Conservation (phyloP, 1,140 invertebrate genomes). For the Ruditapes philippinarum region DNA sequence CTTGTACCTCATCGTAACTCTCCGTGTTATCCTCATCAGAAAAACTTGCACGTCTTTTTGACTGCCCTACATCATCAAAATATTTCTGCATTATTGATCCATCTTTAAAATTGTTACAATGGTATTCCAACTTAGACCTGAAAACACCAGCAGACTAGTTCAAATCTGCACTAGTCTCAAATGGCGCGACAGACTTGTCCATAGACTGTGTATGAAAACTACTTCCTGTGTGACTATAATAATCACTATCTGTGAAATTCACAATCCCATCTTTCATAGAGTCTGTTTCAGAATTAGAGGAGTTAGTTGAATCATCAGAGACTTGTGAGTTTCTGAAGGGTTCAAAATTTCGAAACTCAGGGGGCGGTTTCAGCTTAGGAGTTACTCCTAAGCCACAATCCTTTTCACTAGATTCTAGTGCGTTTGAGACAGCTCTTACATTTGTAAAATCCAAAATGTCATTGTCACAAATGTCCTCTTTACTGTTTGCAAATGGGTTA, state of each 20-base stretch:
- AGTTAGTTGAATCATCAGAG: conserved; percentile 53
- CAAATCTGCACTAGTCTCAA: background rate
- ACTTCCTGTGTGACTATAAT: conserved; percentile 65
- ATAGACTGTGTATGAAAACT: conserved; percentile 27
- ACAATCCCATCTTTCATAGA: conserved; percentile 63
- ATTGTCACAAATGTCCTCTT: conserved; percentile 47
- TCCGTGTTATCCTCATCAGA: conserved; percentile 66
- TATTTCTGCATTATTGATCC: conserved; percentile 46
- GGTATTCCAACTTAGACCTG: conserved; percentile 62
- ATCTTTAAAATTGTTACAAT: conserved; percentile 57
- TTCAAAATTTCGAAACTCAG: conserved; percentile 59
- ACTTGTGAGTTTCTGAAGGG: conserved; percentile 51
- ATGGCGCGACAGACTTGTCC: background rate
- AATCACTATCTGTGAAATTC: conserved; percentile 67
- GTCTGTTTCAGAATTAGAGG: conserved; percentile 52
- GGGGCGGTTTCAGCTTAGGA: conserved; percentile 55
- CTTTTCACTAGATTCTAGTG: background rate
- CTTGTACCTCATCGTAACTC: conserved; percentile 52
- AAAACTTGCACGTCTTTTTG: conserved; percentile 39
- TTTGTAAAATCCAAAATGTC: conserved; percentile 29
- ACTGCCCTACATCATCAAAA: conserved; percentile 13
- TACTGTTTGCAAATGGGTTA: conserved; percentile 63
- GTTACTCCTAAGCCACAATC: background rate
- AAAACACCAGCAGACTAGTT: background rate
- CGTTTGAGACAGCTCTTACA: conserved; percentile 26